Conservation (phyloP, 2,797 vertebrate genomes). For the Sciurus vulgaris region DNA sequence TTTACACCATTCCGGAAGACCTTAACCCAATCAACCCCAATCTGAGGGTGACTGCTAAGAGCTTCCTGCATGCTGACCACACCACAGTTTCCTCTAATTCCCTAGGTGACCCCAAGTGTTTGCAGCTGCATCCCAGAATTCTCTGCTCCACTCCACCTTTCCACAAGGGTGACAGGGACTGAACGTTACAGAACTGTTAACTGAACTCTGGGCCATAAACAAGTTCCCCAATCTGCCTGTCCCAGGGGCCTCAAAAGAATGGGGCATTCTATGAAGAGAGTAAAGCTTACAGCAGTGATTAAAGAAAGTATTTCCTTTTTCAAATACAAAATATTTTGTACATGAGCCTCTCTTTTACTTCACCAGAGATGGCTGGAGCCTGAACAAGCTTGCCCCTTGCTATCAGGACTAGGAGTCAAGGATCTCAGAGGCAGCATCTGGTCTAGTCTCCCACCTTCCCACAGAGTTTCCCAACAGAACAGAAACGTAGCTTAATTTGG, state of each 20-base stretch:
- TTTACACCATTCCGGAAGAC: constrained; percentile 78
- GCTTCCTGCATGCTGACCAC: constrained; percentile 82
- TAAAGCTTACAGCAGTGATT: neutral
- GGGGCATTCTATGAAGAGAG: neutral
- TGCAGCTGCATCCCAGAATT: neutral
- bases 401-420: neutral
- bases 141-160: neutral
- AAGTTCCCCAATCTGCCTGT: neutral
- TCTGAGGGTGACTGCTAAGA: constrained; percentile 68
- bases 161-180: neutral
- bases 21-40: constrained; percentile 87
- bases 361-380: neutral
- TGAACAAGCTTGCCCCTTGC: neutral
- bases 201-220: neutral
- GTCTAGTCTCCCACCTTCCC: neutral
- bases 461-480: neutral
- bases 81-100: constrained; percentile 74
- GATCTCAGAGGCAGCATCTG: neutral
- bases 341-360: neutral
- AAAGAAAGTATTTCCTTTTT: neutral
- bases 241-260: neutral
- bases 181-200: neutral
- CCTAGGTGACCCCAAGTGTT: constrained; percentile 60
- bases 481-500: neutral
- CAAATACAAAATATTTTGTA: neutral